These are phyloP conservation scores for Cygnus atratus DNA, from an alignment of 2,113 vertebrate species.

Conservation along the genomic window DNA sequence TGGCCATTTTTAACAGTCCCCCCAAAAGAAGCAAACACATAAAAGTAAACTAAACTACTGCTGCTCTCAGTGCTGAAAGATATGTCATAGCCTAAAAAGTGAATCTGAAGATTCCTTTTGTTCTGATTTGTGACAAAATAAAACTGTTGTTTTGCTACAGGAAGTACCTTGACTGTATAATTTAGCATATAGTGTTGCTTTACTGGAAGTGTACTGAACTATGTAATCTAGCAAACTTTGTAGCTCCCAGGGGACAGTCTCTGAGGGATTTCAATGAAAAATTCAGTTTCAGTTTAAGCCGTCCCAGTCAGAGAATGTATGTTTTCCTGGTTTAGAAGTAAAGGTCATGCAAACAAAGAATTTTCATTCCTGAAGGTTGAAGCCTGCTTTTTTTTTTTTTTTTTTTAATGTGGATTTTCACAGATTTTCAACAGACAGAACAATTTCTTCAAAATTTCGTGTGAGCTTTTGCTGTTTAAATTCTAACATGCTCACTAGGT, in stretches of 20 bases:
- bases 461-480: not conserved
- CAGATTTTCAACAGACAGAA: not conserved
- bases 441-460: not conserved
- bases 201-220: not conserved
- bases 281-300: not conserved
- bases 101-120: not conserved
- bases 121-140: not conserved
- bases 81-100: not conserved
- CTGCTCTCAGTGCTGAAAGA: not conserved
- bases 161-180: not conserved
- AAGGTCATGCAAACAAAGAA: not conserved
- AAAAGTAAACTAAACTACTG: not conserved
- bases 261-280: not conserved
- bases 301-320: not conserved
- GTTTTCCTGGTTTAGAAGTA: not conserved
- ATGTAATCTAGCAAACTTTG: not conserved
- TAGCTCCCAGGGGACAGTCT: not conserved
- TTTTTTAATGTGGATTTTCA: not conserved
- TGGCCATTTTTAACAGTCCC: not conserved
- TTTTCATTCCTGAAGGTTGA: not conserved
- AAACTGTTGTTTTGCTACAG: not conserved
- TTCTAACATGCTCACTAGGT: not conserved
- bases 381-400: not conserved
- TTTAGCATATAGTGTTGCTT: not conserved
- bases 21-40: not conserved